Evolutionary conservation across 2,113 vertebrate genomes (phyloP), one percentile per base, ranked within the genome.

Genomic region (Perca schrenkii): DNA sequence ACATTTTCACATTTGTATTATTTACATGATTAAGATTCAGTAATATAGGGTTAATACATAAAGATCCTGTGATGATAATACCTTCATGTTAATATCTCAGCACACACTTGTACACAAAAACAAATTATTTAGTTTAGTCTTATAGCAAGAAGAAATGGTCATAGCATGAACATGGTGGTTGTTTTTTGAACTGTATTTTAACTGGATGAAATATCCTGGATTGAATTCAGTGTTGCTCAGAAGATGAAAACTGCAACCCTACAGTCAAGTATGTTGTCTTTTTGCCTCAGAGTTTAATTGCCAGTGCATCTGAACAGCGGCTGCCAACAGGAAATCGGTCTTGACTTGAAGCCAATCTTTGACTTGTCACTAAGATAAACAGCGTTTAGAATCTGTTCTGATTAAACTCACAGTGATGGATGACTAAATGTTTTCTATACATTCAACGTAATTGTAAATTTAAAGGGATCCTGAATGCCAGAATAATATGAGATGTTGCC

Each of bases 81-180:
- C 61, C 69, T 79, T 50, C 43, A 85, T 68, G 66, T 31, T 86
- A 86, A 88, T 86, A 88, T 81, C 46, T 80, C 69, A 87, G 34
- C 82, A 74, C 46, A 85, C 34, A 43, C 53, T 15, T 83, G 60
- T 77, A 74, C 60, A 88, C 65, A 62, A 76, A 83, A 83, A 67
- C 67, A 82, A 82, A 73, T 58, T 63, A 74, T 57, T 74, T 67
- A 76, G 40, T 83, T 77, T 43, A 52, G 58, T 50, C 40, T 61
- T 19, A 79, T 14, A 81, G 71, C 63, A 61, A 80, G 53, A 80
- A 43, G 1, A 72, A 53, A 77, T 52, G 8, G 64, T 75, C 78
- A 76, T 66, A 67, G 52, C 50, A 52, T 69, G 58, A 68, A 80
- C 49, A 80, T 61, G 34, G 63, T 56, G 36, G 62, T 40, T 16